Percentiles rank a stretch among this genome's conserved stretches.
phyloP scores from a whole-genome alignment of 2,888 invertebrate genomes.

The Maniola hyperantus region DNA sequence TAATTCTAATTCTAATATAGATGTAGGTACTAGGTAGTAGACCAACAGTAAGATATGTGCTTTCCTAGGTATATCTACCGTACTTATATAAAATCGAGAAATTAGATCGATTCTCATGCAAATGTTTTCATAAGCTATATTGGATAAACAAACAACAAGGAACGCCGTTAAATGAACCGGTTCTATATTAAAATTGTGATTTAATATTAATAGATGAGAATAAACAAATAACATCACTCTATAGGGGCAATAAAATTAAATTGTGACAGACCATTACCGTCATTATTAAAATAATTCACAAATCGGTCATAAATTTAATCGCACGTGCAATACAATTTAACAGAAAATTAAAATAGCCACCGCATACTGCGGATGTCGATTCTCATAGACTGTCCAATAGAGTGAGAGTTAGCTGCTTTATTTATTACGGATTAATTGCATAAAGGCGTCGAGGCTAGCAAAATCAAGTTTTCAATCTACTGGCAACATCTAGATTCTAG shows the following conservation, averaged over 20 bases:
- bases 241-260: conserved; percentile 23
- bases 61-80: no score
- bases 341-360: conserved; percentile 69
- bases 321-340: conserved; percentile 59
- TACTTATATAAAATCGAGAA: not conserved
- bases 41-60: no score
- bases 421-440: not conserved
- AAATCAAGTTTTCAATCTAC: no score
- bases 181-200: conserved; percentile 13
- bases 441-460: no score
- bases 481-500: no score
- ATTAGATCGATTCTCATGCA: not conserved
- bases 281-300: conserved; percentile 39
- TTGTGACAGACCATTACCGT: conserved; percentile 25
- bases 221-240: conserved; percentile 18
- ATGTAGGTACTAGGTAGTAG: no score
- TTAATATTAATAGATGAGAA: conserved; percentile 19
- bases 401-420: conserved; percentile 1
- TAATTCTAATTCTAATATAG: no score
- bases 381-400: conserved; percentile 78
- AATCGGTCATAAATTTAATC: conserved; percentile 38
- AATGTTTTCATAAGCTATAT: not conserved
- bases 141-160: not conserved
- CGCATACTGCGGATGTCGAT: conserved; percentile 75
- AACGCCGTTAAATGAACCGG: not conserved